Percentiles rank a stretch among this genome's conserved stretches.
Evolutionary conservation across 2,888 invertebrate species (phyloP).

Genomic region (Tachina fera): DNA sequence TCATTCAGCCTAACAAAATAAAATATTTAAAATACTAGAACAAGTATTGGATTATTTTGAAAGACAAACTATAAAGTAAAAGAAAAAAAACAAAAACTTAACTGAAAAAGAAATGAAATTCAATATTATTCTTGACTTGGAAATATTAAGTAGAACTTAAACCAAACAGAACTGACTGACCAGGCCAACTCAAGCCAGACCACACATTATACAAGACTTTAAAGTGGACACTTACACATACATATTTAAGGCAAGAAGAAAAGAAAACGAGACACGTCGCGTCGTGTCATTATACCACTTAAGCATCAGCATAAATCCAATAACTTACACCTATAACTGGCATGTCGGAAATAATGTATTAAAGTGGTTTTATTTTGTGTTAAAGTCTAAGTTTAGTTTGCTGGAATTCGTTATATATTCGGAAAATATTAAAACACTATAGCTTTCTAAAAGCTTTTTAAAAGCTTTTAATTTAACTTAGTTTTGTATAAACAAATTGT

Average conservation of each 20-base stretch:
- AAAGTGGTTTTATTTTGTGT: too few species aligned
- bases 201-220: slow-evolving; percentile 58
- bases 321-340: slow-evolving; percentile 19
- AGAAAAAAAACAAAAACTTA: slow-evolving; percentile 26
- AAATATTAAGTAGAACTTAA: slow-evolving; percentile 55
- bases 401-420: too few species aligned
- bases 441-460: slow-evolving; percentile 4
- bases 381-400: too few species aligned
- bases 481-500: not conserved
- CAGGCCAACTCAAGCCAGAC: slow-evolving; percentile 46
- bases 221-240: slow-evolving; percentile 48
- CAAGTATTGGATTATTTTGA: slow-evolving; percentile 8
- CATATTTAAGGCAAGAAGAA: slow-evolving; percentile 32
- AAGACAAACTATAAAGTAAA: slow-evolving; percentile 11
- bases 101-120: slow-evolving; percentile 54
- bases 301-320: slow-evolving; percentile 30
- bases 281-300: slow-evolving; percentile 67
- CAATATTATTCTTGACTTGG: slow-evolving; percentile 52
- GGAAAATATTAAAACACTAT: too few species aligned
- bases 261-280: slow-evolving; percentile 55
- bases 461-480: not conserved
- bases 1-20: slow-evolving; percentile 53
- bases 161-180: slow-evolving; percentile 32
- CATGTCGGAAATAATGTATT: not conserved
- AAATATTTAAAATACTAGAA: not conserved